phyloP scores from a whole-genome alignment of 2,888 invertebrate species.

The Platycheirus rosarum region DNA sequence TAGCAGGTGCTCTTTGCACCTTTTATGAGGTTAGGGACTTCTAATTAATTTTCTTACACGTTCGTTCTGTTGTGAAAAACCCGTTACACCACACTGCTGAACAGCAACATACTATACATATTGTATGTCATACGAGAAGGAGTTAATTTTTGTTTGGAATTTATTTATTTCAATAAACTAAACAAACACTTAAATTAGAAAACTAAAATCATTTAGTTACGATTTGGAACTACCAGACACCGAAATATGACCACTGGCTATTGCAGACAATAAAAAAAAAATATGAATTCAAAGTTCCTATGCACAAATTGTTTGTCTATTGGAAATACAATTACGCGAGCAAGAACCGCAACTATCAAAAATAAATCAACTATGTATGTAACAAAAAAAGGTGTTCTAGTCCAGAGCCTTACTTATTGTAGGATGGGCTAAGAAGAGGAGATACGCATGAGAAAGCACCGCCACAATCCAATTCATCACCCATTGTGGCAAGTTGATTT shows the following conservation, averaged over 20 bases:
- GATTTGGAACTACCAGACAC: too few relatives aligned
- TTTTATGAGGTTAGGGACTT: neutral
- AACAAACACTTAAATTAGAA: too few relatives aligned
- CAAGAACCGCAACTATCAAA: constrained; percentile 56
- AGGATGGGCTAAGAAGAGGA: constrained; percentile 53
- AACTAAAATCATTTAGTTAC: too few relatives aligned
- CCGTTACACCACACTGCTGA: constrained; percentile 29
- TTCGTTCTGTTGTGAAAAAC: neutral
- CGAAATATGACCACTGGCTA: too few relatives aligned
- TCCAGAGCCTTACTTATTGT: constrained; percentile 37
- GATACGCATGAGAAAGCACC: constrained; percentile 68
- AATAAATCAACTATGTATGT: constrained; percentile 38
- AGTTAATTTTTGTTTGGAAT: too few relatives aligned
- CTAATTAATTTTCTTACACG: neutral
- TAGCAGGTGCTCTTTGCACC: neutral
- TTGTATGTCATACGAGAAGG: too few relatives aligned
- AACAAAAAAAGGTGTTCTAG: constrained; percentile 37
- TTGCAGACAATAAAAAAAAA: neutral
- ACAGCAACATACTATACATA: too few relatives aligned
- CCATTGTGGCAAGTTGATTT: constrained; percentile 45
- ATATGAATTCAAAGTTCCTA: too few relatives aligned
- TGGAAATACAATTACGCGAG: constrained; percentile 31
- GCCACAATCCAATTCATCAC: constrained; percentile 48
- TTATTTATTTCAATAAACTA: too few relatives aligned
- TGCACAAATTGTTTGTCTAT: neutral